Evolutionary conservation across 1,140 invertebrate species (phyloP), one percentile per base, ranked within the genome.

Genomic region (Leptopilina clavipes): DNA sequence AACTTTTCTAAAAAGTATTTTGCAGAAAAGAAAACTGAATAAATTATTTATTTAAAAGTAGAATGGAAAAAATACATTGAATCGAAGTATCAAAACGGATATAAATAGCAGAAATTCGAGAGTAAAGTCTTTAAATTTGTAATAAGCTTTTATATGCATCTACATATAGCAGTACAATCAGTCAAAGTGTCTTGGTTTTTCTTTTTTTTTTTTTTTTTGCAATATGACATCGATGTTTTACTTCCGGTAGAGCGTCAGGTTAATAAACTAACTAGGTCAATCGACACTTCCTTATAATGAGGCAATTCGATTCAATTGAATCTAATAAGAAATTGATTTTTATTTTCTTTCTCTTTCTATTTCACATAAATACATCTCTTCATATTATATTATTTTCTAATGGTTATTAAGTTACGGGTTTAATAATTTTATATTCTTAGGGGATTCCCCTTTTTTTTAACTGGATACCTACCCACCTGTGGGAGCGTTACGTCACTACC

Each of bases 101-200:
- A 52, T 52, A 52, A 31, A 52, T 17, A 52, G 48, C 17, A 8
- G 48, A 52, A 52, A n/a, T n/a, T 52, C 12, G 6, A 52, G 8
- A 17, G 48, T n/a, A 17, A 17, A n/a, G 0, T n/a, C 8, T 52
- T 52, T 52, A 52, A 52, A 52, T 52, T 52, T 52, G 6, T 52
- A n/a, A 52, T 52, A 52, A 52, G 14, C 48, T 52, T 59, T 22
- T 59, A 59, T 59, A n/a, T n/a, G n/a, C n/a, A n/a, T n/a, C n/a
- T n/a, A n/a, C 25, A 65, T 31, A 22, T 12, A 59, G 56, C 59
- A 65, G n/a, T 31, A 65, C 59, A 65, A 65, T 65, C 59, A 65
- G 59, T 37, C 11, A 31, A 65, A 31, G 22, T 65, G 25, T 65
- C 56, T 31, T 31, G 1, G 5, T 40, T 40, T 40, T 40, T 40